A percentile compares a stretch with the other conserved stretches of the same genome.
These are phyloP conservation scores for Papilio glaucus DNA, from an alignment of 1,140 invertebrate species.

Conservation along the genomic window DNA sequence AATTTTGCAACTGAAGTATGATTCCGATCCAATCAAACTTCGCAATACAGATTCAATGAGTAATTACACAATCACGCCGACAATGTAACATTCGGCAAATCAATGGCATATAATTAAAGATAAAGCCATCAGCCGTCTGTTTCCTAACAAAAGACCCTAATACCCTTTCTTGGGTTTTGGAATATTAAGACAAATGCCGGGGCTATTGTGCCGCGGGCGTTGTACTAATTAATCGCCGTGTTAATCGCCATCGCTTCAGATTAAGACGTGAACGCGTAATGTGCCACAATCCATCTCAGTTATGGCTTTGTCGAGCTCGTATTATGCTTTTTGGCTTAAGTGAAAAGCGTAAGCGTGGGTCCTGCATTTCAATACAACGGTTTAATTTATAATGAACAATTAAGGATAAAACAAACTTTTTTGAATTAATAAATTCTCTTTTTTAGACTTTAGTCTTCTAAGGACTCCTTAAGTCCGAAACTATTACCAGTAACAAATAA, in stretches of 20 bases:
- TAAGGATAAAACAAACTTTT: too few species aligned
- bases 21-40: constrained; percentile 28
- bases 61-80: background rate
- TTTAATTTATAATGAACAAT: background rate
- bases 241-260: constrained; percentile 65
- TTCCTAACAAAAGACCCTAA: constrained; percentile 32
- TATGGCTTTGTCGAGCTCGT: constrained; percentile 52
- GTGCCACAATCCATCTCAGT: constrained; percentile 67
- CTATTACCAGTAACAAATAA: too few species aligned
- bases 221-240: constrained; percentile 66
- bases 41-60: constrained; percentile 12
- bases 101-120: constrained; percentile 25
- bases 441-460: too few species aligned
- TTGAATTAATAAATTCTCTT: too few species aligned
- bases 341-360: constrained; percentile 32
- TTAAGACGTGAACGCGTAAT: constrained; percentile 72
- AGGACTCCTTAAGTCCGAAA: too few species aligned
- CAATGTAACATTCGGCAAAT: constrained; percentile 18
- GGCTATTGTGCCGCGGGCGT: constrained; percentile 61
- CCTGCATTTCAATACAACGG: background rate
- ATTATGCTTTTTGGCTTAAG: constrained; percentile 42
- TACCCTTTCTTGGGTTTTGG: constrained; percentile 41
- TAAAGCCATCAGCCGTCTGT: constrained; percentile 31
- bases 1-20: constrained; percentile 9
- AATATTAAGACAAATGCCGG: constrained; percentile 55